phyloP scores from a whole-genome alignment of 1,140 invertebrate genomes.

The Philotrypesis tridentata region DNA sequence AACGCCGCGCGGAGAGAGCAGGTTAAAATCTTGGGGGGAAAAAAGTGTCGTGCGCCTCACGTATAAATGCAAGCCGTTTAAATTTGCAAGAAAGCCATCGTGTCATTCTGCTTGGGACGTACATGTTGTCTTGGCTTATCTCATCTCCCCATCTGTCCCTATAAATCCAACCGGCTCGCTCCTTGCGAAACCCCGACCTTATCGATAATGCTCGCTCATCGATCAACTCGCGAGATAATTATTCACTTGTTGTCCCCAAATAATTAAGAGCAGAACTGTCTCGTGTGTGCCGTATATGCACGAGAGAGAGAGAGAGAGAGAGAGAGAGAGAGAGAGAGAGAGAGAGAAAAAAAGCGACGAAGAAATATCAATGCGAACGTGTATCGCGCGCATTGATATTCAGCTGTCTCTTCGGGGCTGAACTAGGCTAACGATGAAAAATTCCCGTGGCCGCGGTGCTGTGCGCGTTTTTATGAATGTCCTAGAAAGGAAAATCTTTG shows the following conservation, averaged over 20 bases:
- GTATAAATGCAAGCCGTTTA: not conserved
- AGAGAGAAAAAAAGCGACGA: no score
- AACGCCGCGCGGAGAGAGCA: no score
- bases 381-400: not conserved
- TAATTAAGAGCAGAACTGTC: not conserved
- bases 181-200: not conserved
- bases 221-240: not conserved
- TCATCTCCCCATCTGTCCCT: not conserved
- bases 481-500: not conserved
- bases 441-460: not conserved
- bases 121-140: not conserved
- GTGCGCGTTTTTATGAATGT: not conserved
- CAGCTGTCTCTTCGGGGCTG: not conserved
- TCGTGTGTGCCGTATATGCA: not conserved
- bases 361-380: no score
- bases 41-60: no score
- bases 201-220: not conserved
- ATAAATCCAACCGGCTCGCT: conserved; percentile 7
- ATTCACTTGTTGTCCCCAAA: not conserved
- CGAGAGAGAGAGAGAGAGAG: not conserved
- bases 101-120: not conserved
- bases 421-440: conserved; percentile 6
- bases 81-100: not conserved
- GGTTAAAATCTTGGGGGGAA: no score
- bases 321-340: no score